phyloP scores from a whole-genome alignment of 2,888 invertebrate species.

The Clanis bilineata region DNA sequence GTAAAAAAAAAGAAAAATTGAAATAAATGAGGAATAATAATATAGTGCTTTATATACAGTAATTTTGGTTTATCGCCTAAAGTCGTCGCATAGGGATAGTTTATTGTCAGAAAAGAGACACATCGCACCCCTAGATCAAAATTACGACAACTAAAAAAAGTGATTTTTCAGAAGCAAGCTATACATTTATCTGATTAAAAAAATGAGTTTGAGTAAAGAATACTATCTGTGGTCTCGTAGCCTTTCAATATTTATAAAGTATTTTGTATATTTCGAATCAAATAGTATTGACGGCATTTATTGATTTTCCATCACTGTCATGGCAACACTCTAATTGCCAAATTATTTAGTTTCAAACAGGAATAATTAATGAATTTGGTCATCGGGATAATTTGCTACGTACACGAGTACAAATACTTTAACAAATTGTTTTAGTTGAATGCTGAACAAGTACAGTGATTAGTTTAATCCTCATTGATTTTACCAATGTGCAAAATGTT shows the following conservation, averaged over 20 bases:
- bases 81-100: too few species aligned
- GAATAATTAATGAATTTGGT: not conserved
- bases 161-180: too few species aligned
- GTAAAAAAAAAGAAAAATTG: too few species aligned
- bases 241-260: not conserved
- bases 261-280: not conserved
- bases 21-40: too few species aligned
- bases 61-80: too few species aligned
- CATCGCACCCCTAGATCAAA: too few species aligned
- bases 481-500: not conserved
- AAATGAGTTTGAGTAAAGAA: too few species aligned
- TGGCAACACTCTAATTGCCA: constrained; percentile 2
- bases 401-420: not conserved
- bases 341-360: constrained; percentile 6
- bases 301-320: not conserved
- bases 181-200: too few species aligned
- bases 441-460: not conserved
- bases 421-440: not conserved
- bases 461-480: not conserved
- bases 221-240: too few species aligned
- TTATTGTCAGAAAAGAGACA: too few species aligned
- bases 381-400: not conserved
- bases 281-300: not conserved
- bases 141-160: too few species aligned
- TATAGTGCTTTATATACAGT: too few species aligned